Percentiles rank a stretch among this genome's conserved stretches.
Evolutionary conservation across 2,113 vertebrate species (phyloP).

Genomic region (Limanda limanda): DNA sequence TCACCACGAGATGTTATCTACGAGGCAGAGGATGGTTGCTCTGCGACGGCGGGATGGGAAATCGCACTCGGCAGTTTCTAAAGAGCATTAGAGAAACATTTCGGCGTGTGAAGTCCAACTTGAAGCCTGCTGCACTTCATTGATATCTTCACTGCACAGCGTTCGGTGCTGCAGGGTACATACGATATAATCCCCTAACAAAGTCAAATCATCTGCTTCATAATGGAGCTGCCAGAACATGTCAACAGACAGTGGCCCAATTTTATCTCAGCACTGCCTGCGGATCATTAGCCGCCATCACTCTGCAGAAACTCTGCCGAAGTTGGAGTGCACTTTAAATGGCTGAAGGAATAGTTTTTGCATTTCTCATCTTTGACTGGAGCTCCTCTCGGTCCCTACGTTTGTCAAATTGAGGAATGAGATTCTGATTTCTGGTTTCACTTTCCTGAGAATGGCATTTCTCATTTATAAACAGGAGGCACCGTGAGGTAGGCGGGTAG

Average conservation of each 20-base stretch:
- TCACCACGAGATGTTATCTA: conserved; percentile 42
- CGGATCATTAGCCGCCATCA: conserved; percentile 67
- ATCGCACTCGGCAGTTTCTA: conserved; percentile 20
- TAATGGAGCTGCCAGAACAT: conserved; percentile 71
- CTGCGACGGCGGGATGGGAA: conserved; percentile 17
- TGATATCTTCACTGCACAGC: conserved; percentile 66
- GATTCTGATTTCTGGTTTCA: conserved; percentile 39
- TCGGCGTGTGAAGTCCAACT: conserved; percentile 52
- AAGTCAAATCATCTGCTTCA: conserved; percentile 64
- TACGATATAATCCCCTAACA: conserved; percentile 58
- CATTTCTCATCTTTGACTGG: conserved; percentile 38
- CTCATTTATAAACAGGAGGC: conserved; percentile 8
- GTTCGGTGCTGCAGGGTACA: conserved; percentile 60
- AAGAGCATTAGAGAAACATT: conserved; percentile 32
- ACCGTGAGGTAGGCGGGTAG: not conserved
- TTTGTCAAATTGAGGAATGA: conserved; percentile 39
- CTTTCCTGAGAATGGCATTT: conserved; percentile 21
- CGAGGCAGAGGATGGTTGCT: not conserved
- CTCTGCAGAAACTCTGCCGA: conserved; percentile 56
- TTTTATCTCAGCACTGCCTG: conserved; percentile 67
- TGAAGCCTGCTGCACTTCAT: conserved; percentile 52
- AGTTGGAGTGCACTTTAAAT: conserved; percentile 56
- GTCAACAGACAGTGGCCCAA: conserved; percentile 68
- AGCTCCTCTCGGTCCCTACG: conserved; percentile 17
- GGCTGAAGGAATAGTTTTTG: conserved; percentile 42